Base-by-base conservation (phyloP, 2,888 invertebrate species). In the Sicus ferrugineus region DNA sequence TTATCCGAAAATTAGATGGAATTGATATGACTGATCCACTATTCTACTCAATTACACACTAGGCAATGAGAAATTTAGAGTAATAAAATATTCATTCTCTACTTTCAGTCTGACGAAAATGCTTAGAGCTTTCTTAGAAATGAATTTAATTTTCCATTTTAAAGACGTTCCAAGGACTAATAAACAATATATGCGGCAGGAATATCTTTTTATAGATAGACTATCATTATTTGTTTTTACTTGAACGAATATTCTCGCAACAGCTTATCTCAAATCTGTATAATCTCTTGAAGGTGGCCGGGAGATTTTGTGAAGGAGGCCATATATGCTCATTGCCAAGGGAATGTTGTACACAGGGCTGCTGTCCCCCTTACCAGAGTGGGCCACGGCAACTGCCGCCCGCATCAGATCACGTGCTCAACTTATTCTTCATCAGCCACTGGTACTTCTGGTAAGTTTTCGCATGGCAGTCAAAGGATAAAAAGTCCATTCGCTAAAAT, bases 271-370 rank as follows among this genome's bases (percentile, higher is more conserved):
- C 16, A 58, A 61, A 68, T 65, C 67, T 30, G 63, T 16, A 42
- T 16, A 42, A n/a, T 46, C 38, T 66, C 71, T 75, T 66, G 56
- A 68, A 89, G 86, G 86, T 87, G 68, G 84, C 87, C 71, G 88
- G 87, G 77, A 84, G 90, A 84, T 86, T 87, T 83, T 89, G 89
- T 81, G 88, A 88, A 77, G 90, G 90, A 75, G 91, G 90, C 67
- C 88, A 89, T 77, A 87, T 90, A 75, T 93, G 93, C 82, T 90
- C 91, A 72, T 88, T 90, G 76, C 90, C 91, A 74, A 91, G 92
- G 86, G 89, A 90, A 82, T 93, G 93, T 85, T 94, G 93, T 86
- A 91, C 85, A 23, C 85, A 85, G 78, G 89, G 89, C n/a, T 91
- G 89, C 86, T 91, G 89, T 84, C 87, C 85, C 46, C 84, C 86